Evolutionary conservation across 2,888 invertebrate species (phyloP), one percentile per base, ranked within the genome.

Genomic region (Drosophila crucigera): DNA sequence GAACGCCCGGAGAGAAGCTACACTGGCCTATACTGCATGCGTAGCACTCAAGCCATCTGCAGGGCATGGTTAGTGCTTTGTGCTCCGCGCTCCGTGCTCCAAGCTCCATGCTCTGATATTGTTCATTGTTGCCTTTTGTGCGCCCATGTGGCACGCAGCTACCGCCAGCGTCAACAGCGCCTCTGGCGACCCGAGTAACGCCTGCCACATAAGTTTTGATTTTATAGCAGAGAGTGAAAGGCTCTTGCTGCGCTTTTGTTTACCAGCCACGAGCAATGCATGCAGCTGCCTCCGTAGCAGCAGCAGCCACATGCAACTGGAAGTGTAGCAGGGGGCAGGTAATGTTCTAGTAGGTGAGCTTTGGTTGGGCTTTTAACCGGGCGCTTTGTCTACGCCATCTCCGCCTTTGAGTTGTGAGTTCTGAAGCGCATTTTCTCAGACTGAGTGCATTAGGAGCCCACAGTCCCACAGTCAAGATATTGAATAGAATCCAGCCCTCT

Each of bases 221-320:
- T 90, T 77, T 68, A 37, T 39, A 16, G 28, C 5, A 37, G 25
- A 55, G 37, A 37, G 60, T 59, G 60, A 55, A 56, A 76, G 64
- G 31, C 63, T 67, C 86, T 76, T 60, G 87, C 81, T 89, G 89
- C 79, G 87, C 89, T 90, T 89, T 90, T 90, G 86, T 87, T 90
- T 90, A 84, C 74, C 76, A 66, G 84, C 91, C 78, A 60, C 75
- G 54, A 74, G 84, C 84, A 53, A 63, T 73, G 81, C 73, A 75
- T 68, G 78, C 68, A 69, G 77, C 69, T 79, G 76, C 69, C 75
- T 73, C 69, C 39, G 52, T 68, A 58, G 31, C 35, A 47, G 58
- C 50, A 43, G 52, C 49, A 66, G 78, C 53, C 65, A 52, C 41
- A 43, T 43, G 54, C 22, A 19, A 28, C 25, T 14, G 43, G 43